phyloP scores from a whole-genome alignment of 2,113 vertebrate genomes.

The Phaethornis superciliosus region DNA sequence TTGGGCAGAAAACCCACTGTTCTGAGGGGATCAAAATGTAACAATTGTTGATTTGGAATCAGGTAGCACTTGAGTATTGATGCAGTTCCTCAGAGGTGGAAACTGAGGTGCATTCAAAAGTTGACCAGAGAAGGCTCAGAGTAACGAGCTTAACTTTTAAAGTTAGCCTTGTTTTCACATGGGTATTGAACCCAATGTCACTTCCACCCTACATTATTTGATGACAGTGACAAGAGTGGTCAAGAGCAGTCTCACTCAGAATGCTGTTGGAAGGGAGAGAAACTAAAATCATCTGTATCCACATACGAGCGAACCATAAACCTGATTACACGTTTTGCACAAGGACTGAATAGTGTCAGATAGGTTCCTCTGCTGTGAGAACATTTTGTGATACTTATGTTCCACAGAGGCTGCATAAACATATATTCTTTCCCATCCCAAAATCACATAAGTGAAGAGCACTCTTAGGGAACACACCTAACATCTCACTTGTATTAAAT shows the following conservation, averaged over 20 bases:
- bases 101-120: neutral
- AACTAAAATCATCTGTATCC: neutral
- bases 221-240: neutral
- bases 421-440: neutral
- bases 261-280: neutral
- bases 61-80: neutral
- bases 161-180: neutral
- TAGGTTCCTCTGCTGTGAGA: neutral
- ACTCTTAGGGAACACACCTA: neutral
- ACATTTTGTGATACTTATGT: neutral
- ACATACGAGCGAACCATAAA: neutral
- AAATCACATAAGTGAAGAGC: neutral
- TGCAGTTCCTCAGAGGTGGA: neutral
- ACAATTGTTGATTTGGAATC: neutral
- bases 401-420: neutral
- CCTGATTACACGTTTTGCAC: neutral
- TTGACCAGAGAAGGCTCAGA: neutral
- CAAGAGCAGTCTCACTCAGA: neutral
- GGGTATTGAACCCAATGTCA: neutral
- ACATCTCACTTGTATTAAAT: neutral
- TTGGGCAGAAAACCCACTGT: neutral
- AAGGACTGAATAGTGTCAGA: neutral
- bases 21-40: neutral
- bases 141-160: neutral
- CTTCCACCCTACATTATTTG: neutral